Percentiles rank a stretch among this genome's conserved stretches.
Evolutionary conservation across 2,797 vertebrate genomes (phyloP).

Genomic region (Spinus olivaceus): DNA sequence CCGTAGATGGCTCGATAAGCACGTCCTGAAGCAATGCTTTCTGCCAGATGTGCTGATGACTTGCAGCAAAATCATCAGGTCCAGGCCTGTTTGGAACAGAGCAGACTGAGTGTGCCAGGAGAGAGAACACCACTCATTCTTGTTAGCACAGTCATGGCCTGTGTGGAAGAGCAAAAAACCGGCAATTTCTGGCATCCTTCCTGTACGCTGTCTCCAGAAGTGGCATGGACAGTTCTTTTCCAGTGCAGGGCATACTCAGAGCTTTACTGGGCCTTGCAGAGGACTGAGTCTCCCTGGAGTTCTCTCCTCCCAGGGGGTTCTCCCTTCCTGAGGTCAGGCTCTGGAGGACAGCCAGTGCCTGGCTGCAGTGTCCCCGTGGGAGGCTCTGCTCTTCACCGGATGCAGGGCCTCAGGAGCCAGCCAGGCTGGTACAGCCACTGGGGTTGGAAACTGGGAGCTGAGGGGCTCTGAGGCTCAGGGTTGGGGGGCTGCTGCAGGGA

Average conservation of each 20-base stretch:
- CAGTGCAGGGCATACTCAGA: fast-evolving
- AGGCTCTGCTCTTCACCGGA: background rate
- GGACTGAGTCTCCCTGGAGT: too few species aligned
- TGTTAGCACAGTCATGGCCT: background rate
- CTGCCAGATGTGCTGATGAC: background rate
- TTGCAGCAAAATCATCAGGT: background rate
- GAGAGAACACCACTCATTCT: background rate
- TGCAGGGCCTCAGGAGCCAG: background rate
- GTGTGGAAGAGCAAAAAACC: background rate
- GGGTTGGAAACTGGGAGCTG: background rate
- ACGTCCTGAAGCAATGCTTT: background rate
- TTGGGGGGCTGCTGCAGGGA: background rate
- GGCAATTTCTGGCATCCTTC: background rate
- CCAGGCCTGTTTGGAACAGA: background rate
- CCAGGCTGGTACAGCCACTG: background rate
- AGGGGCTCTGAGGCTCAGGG: background rate
- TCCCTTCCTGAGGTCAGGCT: fast-evolving
- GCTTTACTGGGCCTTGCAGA: background rate
- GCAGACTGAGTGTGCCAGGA: background rate
- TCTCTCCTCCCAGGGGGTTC: background rate
- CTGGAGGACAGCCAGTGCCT: background rate
- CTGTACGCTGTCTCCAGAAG: background rate
- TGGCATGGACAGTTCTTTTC: fast-evolving
- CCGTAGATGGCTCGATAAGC: background rate
- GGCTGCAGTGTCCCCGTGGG: fast-evolving